phyloP scores from a whole-genome alignment of 1,140 invertebrate genomes.

The Drosophila arawakana region DNA sequence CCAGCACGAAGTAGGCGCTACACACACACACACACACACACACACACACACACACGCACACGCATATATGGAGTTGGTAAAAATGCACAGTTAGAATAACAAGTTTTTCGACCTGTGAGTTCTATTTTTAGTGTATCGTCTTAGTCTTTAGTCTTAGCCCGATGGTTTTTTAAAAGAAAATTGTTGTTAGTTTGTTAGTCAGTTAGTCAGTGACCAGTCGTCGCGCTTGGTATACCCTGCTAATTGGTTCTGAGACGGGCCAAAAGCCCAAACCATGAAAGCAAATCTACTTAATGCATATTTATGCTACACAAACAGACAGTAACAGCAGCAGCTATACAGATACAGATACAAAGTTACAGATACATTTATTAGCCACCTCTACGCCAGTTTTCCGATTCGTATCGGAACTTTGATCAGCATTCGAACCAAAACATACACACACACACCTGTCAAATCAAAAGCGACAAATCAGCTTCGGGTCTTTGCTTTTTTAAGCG shows the following conservation, averaged over 20 bases:
- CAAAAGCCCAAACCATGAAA: constrained; percentile 31
- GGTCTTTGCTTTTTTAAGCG: neutral
- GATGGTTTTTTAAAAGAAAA: constrained; percentile 42
- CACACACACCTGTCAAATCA: constrained; percentile 15
- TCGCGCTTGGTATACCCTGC: constrained; percentile 54
- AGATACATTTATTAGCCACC: constrained; percentile 15
- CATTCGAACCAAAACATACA: neutral
- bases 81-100: constrained; percentile 59
- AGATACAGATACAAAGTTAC: constrained; percentile 1
- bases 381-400: constrained; percentile 5
- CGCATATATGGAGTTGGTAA: constrained; percentile 43
- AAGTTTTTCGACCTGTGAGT: constrained; percentile 47
- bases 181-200: constrained; percentile 30
- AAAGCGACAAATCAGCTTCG: constrained; percentile 28
- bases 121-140: constrained; percentile 50
- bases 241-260: constrained; percentile 57
- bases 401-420: neutral
- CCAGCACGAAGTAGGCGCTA: constrained; percentile 27
- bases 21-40: constrained; percentile 7
- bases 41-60: constrained; percentile 1
- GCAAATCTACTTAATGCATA: constrained; percentile 44
- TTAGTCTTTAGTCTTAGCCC: constrained; percentile 14
- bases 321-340: neutral
- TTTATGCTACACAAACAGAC: constrained; percentile 9
- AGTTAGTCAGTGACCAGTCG: constrained; percentile 52